Evolutionary conservation across 2,113 vertebrate genomes (phyloP).

Genomic region (Lanius collurio): DNA sequence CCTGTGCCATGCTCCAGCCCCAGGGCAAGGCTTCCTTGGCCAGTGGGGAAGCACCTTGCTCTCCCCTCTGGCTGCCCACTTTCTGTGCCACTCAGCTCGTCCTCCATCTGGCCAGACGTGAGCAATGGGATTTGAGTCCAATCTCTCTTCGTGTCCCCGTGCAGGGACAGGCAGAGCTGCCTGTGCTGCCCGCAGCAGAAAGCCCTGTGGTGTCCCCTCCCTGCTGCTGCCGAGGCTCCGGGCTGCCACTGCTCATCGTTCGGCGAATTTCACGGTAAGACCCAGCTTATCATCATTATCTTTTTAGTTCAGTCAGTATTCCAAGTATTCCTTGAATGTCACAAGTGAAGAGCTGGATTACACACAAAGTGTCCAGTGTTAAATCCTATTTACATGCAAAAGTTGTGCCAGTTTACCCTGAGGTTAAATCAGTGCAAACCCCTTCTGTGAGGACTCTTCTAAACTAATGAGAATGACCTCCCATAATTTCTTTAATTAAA

Average conservation of each 20-base stretch:
- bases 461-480: conserved; percentile 62
- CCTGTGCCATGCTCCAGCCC: not conserved
- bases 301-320: conserved; percentile 31
- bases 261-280: not conserved
- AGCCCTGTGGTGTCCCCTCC: not conserved
- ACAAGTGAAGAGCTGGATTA: conserved; percentile 23
- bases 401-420: conserved; percentile 55
- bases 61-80: not conserved
- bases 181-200: not conserved
- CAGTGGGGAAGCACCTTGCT: not conserved
- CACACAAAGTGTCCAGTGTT: conserved; percentile 25
- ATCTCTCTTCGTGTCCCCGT: fast-evolving
- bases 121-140: not conserved
- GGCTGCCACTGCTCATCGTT: not conserved
- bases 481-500: conserved; percentile 66
- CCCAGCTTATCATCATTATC: not conserved
- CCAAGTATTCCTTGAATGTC: conserved; percentile 39
- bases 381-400: conserved; percentile 62
- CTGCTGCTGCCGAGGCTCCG: fast-evolving
- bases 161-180: not conserved
- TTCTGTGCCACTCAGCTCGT: not conserved
- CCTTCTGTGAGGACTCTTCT: conserved; percentile 53
- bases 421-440: conserved; percentile 54
- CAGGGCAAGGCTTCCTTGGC: not conserved
- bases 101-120: not conserved